These are phyloP conservation scores for Melanitta fusca DNA, from an alignment of 2,797 vertebrate genomes.

Conservation along the genomic window DNA sequence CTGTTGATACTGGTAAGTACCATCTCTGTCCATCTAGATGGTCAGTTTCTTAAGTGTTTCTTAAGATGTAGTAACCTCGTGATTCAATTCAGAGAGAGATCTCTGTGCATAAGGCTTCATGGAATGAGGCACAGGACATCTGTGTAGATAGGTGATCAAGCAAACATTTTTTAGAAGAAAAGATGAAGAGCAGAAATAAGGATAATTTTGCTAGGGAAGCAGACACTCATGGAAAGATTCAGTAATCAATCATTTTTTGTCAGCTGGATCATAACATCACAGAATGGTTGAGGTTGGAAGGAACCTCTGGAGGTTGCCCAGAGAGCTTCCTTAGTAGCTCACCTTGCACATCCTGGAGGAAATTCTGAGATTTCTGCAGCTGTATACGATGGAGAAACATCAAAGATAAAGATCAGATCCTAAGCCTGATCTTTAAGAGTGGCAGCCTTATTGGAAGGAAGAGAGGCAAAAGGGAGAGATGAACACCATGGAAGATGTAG, in stretches of 20 bases:
- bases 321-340: neutral
- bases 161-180: neutral
- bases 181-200: neutral
- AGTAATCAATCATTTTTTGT: neutral
- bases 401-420: neutral
- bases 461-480: neutral
- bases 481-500: neutral
- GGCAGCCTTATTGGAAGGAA: fast-evolving
- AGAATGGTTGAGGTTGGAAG: neutral
- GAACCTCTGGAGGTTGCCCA: neutral
- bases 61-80: fast-evolving
- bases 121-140: neutral
- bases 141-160: fast-evolving
- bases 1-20: neutral
- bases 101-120: fast-evolving
- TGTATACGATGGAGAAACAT: neutral
- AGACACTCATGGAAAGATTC: neutral
- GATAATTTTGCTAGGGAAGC: fast-evolving
- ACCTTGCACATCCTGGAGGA: neutral
- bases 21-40: neutral
- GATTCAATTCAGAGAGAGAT: neutral
- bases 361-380: neutral
- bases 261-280: neutral
- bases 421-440: neutral
- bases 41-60: neutral